phyloP scores from a whole-genome alignment of 2,888 invertebrate genomes.

The Ennomos fuscantarius region DNA sequence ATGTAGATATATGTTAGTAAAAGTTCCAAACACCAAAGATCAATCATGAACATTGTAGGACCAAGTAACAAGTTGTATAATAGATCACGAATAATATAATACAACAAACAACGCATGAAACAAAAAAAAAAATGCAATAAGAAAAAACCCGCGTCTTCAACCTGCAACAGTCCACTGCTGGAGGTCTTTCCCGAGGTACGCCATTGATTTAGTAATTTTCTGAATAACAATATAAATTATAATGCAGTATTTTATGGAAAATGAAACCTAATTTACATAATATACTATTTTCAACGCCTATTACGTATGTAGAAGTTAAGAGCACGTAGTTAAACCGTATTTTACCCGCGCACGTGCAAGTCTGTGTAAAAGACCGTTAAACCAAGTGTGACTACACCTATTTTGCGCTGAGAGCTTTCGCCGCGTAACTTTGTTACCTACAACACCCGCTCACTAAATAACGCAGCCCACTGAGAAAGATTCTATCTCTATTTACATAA shows the following conservation, averaged over 20 bases:
- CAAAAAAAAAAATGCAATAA: no score
- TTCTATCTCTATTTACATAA: slow-evolving; percentile 36
- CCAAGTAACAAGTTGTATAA: no score
- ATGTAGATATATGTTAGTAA: no score
- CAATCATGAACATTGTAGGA: no score
- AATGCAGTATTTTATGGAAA: neutral
- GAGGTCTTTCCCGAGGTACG: no score
- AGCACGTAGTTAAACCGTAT: slow-evolving; percentile 20
- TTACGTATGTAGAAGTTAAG: slow-evolving; percentile 20
- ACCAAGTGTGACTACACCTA: slow-evolving; percentile 36
- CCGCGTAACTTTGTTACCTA: slow-evolving; percentile 32
- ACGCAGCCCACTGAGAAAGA: slow-evolving; percentile 32
- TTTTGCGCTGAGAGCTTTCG: slow-evolving; percentile 40
- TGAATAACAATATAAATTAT: no score
- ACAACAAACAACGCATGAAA: no score
- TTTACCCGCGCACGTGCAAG: slow-evolving; percentile 29
- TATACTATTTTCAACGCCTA: slow-evolving; percentile 12
- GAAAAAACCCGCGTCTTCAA: no score
- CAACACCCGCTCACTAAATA: slow-evolving; percentile 32
- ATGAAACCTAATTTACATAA: slow-evolving; percentile 13
- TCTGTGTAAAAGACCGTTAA: slow-evolving; percentile 36
- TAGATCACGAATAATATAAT: no score
- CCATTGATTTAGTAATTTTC: no score
- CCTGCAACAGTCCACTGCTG: no score
- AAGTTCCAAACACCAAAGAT: no score